Base-by-base conservation (phyloP, 2,888 invertebrate genomes). In the Conchocele bisecta region DNA sequence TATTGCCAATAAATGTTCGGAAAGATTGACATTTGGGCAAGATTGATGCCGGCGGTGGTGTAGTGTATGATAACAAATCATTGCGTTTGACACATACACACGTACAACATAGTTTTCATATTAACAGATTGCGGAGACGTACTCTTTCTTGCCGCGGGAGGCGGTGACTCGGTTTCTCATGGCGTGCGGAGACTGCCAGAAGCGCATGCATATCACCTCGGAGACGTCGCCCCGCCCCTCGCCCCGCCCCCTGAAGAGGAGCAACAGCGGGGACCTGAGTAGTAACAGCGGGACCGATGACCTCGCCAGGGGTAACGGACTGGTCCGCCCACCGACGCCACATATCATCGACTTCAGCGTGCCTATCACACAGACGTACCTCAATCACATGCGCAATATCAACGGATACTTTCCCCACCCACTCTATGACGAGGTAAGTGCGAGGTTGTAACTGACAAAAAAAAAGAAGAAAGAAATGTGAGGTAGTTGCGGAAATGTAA, bases 121-220 rank as follows among this genome's bases (percentile, higher is more conserved):
- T 48, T 75, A 79, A 15, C 94, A 98, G 98, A 98, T 98, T 89
- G 97, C 98, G 58, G 98, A 98, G 93, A 97, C 96, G 72, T 98
- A 97, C 93, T 97, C 97, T 56, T 98, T 98, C 91, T 93, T 98
- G 85, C 98, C 98, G 4, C 94, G 98, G 66, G 98, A 98, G 92
- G 98, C 98, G 54, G 98, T 98, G 90, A 98, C 98, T 69, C 95
- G 97, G 86, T 98, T 98, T 93, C 94, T 98, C 69, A 95, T 98
- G 91, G 96, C 97, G 86, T 98, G 98, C 91, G 95, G 96, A 44
- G 97, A 97, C 92, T 98, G 98, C 92, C 96, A 96, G 89, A 94
- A 95, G 89, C 85, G 91, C 54, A 92, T 92, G 91, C 91, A 94
- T 83, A 78, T 88, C 68, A 93, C 93, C 91, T 92, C 83, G 22